Base-by-base conservation (phyloP, 2,888 invertebrate genomes). In the Epinotia nisella region DNA sequence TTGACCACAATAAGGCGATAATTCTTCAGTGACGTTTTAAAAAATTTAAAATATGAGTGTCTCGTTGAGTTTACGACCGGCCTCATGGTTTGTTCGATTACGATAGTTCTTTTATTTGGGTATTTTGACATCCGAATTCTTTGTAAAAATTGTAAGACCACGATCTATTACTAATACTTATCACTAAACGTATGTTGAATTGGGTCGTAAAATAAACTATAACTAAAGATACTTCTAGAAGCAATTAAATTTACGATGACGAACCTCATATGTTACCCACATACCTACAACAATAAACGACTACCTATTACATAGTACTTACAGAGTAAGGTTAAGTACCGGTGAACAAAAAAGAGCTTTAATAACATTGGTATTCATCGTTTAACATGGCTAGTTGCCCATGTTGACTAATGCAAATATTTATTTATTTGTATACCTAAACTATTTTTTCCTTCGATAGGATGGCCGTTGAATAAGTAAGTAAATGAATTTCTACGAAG, bases 231-330 rank as follows among this genome's bases (percentile, higher is more conserved):
- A 78, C 79, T 79, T 76, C 76, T 76, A 81, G 78, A 80, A 77
- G 83, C 82, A 84, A 83, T 84, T 83, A 83, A 80, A 79, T 70
- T 75, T 73, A 80, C 76, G 75, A 78, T 80, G 79, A 82, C 77
- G 78, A 68, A 70, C 61, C 71, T 71, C 53, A 55, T 39, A 60
- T 55, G 45, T 35, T 65, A 69, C 39, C 45, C 67, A 61, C 58
- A 45, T 58, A 29, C 29, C 29, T 35, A 60, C 49, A 66, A 79
- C 78, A 78, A 79, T 82, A 83, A 83, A 83, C 79, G 81, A 81
- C 81, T 84, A 83, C 82, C 82, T 85, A 88, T 87, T 87, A 90
- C 88, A 85, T 88, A 89, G 90, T 91, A 88, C 88, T 88, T 90
- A 91, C 92, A 90, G 87, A 85, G 86, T 88, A 88, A 84, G 80